These are phyloP conservation scores for Chrysopilus asiliformis DNA, from an alignment of 2,888 invertebrate species.

Conservation along the genomic window DNA sequence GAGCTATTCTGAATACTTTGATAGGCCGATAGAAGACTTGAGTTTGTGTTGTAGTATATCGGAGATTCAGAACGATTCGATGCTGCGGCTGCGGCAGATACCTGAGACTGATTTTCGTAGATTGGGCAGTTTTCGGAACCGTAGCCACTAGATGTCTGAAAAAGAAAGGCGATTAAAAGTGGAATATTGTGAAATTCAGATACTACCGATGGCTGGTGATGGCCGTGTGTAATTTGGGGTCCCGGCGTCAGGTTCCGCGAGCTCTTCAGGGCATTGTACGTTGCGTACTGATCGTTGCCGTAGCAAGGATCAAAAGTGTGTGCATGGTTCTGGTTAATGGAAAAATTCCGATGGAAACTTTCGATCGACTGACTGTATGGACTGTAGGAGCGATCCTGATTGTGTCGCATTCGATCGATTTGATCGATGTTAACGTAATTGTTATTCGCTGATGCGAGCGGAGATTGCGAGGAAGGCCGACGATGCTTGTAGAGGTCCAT, in stretches of 20 bases:
- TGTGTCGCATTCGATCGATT: conserved; percentile 39
- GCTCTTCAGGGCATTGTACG: conserved; percentile 1
- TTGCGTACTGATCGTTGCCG: conserved; percentile 14
- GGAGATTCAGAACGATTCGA: conserved; percentile 36
- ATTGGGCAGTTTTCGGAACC: conserved; percentile 40
- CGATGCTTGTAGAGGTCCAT: conserved; percentile 19
- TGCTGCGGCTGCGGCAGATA: conserved; percentile 17
- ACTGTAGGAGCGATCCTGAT: conserved; percentile 28
- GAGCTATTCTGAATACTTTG: conserved; percentile 16
- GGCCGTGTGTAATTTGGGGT: too few species aligned
- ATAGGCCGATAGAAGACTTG: conserved; percentile 21
- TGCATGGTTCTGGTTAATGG: conserved; percentile 29
- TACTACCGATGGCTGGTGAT: too few species aligned
- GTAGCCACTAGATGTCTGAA: conserved; percentile 12
- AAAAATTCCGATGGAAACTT: conserved; percentile 34
- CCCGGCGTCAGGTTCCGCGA: too few species aligned
- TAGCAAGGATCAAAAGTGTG: conserved; percentile 26
- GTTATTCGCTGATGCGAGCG: conserved; percentile 19
- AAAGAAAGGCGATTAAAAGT: too few species aligned
- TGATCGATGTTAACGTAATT: conserved; percentile 46
- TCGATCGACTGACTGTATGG: conserved; percentile 17
- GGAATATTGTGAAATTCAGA: too few species aligned
- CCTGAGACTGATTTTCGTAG: conserved; percentile 40
- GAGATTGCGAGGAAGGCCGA: conserved; percentile 19
- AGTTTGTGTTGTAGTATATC: conserved; percentile 43